These are phyloP conservation scores for Myopa tessellatipennis DNA, from an alignment of 2,888 invertebrate species.

Conservation along the genomic window DNA sequence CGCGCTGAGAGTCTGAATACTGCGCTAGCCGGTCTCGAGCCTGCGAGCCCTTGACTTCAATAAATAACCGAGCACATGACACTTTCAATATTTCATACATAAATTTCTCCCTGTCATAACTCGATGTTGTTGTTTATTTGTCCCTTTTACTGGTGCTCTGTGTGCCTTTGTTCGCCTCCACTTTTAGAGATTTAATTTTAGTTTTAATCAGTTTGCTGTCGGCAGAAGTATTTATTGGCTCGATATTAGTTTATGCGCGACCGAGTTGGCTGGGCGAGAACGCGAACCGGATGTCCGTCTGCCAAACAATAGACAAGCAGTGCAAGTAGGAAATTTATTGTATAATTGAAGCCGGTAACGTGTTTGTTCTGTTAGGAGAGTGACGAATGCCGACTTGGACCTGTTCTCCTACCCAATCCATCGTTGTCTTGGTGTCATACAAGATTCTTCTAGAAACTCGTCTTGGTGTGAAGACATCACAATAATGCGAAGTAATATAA, in stretches of 20 bases:
- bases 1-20: no score
- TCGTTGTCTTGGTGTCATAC: no score
- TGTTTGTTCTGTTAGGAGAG: background rate
- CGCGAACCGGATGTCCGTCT: constrained; percentile 14
- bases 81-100: constrained; percentile 35
- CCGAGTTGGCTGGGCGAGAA: background rate
- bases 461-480: no score
- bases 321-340: constrained; percentile 46
- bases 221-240: constrained; percentile 29
- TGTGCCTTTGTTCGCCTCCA: constrained; percentile 25
- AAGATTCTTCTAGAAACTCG: no score
- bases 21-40: background rate
- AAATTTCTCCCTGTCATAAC: constrained; percentile 38
- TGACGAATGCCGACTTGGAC: background rate
- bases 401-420: no score
- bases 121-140: constrained; percentile 16
- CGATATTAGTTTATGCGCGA: constrained; percentile 14
- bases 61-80: constrained; percentile 37
- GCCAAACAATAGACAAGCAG: constrained; percentile 17
- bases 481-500: no score
- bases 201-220: constrained; percentile 19
- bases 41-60: background rate
- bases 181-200: constrained; percentile 36
- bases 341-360: constrained; percentile 52
- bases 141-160: background rate